Percentiles rank a stretch among this genome's conserved stretches.
These are phyloP conservation scores for Callaeas wilsoni DNA, from an alignment of 2,113 vertebrate genomes.

Conservation along the genomic window DNA sequence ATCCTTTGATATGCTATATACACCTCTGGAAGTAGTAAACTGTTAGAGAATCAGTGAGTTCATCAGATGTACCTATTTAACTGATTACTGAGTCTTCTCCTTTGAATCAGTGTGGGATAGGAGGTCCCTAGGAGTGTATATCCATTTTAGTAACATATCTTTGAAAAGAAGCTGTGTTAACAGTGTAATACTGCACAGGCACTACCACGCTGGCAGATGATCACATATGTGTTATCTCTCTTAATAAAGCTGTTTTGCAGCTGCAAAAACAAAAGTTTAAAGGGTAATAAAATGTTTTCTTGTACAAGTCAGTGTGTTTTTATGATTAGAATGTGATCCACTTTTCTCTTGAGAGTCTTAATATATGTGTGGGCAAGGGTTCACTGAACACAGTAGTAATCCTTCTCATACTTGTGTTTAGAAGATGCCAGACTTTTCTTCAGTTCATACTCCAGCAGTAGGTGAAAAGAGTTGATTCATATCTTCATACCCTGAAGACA, in stretches of 20 bases:
- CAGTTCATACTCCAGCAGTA: not conserved
- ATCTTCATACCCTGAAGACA: not conserved
- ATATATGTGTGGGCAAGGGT: slow-evolving; percentile 41
- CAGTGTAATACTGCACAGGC: not conserved
- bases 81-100: not conserved
- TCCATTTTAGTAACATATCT: not conserved
- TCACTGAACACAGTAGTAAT: slow-evolving; percentile 40
- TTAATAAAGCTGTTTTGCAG: slow-evolving; percentile 54
- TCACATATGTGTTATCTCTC: slow-evolving; percentile 32
- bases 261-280: slow-evolving; percentile 63
- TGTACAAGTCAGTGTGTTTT: slow-evolving; percentile 36
- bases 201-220: not conserved
- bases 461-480: slow-evolving; percentile 6
- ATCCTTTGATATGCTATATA: not conserved
- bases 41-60: not conserved
- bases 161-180: not conserved
- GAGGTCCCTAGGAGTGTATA: not conserved
- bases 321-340: slow-evolving; percentile 42
- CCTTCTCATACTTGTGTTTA: not conserved
- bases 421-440: slow-evolving; percentile 26
- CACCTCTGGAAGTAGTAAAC: not conserved
- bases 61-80: not conserved
- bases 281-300: slow-evolving; percentile 62
- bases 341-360: slow-evolving; percentile 28
- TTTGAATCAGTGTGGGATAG: not conserved